Percentiles rank a stretch among this genome's conserved stretches.
Conservation (phyloP, 2,797 vertebrate genomes). For the Odontamblyopus lacepedii region DNA sequence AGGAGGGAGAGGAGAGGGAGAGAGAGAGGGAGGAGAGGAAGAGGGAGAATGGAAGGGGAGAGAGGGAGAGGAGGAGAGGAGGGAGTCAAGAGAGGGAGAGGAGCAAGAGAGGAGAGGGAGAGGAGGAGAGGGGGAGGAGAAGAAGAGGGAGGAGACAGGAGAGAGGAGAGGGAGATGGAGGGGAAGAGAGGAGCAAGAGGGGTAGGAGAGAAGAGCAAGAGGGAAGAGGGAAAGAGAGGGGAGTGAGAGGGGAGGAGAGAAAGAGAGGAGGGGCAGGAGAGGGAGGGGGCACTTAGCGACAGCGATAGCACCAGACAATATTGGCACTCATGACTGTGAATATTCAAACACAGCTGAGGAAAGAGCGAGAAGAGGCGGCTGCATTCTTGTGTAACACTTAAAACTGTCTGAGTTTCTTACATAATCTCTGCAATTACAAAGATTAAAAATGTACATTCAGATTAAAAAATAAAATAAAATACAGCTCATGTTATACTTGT, state of each 20-base stretch:
- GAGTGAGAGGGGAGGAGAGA: background rate
- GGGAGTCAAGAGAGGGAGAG: no score
- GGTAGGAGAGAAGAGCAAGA: no score
- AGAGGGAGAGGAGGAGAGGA: no score
- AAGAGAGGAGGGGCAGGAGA: no score
- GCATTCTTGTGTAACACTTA: background rate
- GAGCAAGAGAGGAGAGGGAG: no score
- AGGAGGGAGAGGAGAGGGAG: background rate
- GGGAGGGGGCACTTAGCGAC: conserved; percentile 11
- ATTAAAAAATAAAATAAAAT: background rate
- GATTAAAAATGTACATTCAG: background rate
- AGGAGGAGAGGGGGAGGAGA: no score
- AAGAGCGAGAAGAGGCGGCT: background rate
- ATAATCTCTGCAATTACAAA: background rate
- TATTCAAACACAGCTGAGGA: conserved; percentile 5
- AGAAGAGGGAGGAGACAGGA: no score
- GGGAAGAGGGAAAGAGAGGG: background rate
- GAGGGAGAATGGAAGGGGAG: no score
- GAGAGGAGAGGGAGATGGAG: no score
- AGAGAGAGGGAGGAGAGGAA: no score
- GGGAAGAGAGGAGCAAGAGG: no score
- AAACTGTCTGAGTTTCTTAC: background rate
- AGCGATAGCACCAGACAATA: conserved; percentile 20
- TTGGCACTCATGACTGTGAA: conserved; percentile 15
- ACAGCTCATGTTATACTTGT: background rate